Evolutionary conservation across 2,888 invertebrate species (phyloP), one percentile per base, ranked within the genome.

Genomic region (Iselma pallidipennis): DNA sequence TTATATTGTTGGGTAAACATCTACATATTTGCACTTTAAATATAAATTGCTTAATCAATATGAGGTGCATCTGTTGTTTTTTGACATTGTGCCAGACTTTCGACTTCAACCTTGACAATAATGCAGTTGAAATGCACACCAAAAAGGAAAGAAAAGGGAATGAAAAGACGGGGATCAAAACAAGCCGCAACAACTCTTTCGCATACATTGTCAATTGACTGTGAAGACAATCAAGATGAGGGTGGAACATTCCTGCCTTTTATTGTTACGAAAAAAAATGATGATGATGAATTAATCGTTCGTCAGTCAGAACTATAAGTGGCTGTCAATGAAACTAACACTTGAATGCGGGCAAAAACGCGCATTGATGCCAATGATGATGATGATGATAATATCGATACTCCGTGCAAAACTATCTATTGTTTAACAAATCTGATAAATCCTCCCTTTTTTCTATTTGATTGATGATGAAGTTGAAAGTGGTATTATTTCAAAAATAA

Each of bases 31-130:
- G 42, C 42, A 42, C 42, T 61, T 57, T 57, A 61, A 61, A 61
- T 57, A 61, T 57, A 61, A 61, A 61, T 61, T 45, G 57, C 57
- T 57, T 51, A 57, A 61, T 61, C 56, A 61, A 57, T 61, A 61
- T 31, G 4, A 25, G 23, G 48, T 57, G 61, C 61, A 61, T 61
- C 61, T 61, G 61, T 55, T 61, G 61, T 61, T 61, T 57, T 61
- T 49, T 21, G 9, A 37, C 5, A 37, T 37, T 37, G 21, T 42
- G 19, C 10, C 1, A 42, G 21, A 42, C 19, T 42, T 10, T 42
- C 42, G 42, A 42, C 21, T 42, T 42, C 21, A 42, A 42, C 42
- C 42, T 42, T 42, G 42, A 21, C 21, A 6, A 9, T 31, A 4
- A 14, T 14, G n/a, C 6, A n/a, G 16, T 16, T 14, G 14, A 37